Conservation (phyloP, 2,888 invertebrate species). For the Myopa tessellatipennis region DNA sequence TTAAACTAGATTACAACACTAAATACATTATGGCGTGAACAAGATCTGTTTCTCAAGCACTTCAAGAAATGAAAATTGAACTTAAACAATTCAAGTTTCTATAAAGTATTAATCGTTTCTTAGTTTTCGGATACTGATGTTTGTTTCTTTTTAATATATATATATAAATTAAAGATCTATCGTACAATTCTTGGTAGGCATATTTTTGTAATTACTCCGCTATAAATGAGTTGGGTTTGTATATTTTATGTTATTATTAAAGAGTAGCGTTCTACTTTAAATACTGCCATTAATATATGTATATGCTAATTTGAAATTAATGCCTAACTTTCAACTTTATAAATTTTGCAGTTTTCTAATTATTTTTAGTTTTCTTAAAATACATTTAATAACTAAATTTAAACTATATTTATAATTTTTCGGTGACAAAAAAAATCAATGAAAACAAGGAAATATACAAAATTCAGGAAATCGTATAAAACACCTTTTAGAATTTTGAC, state of each 20-base stretch:
- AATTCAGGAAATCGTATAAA: no score
- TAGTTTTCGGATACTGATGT: no score
- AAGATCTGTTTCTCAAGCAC: background rate
- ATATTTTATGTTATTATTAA: conserved; percentile 22
- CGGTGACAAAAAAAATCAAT: background rate
- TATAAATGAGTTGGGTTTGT: background rate
- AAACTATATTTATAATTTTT: conserved; percentile 34
- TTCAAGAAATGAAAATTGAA: background rate
- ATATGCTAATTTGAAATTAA: conserved; percentile 16
- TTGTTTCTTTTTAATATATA: no score
- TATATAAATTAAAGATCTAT: no score
- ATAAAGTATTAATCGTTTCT: no score
- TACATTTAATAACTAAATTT: conserved; percentile 31
- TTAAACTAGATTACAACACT: no score
- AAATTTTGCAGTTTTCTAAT: conserved; percentile 33
- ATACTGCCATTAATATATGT: background rate
- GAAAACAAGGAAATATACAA: no score
- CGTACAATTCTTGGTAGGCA: background rate
- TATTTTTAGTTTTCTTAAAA: conserved; percentile 18
- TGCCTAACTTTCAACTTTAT: conserved; percentile 9
- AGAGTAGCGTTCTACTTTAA: conserved; percentile 18
- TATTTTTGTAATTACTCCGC: conserved; percentile 15
- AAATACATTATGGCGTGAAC: no score
- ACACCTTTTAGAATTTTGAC: no score
- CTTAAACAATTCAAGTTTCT: background rate